Evolutionary conservation across 2,797 vertebrate genomes (phyloP).

Genomic region (Tolypeutes matacus): DNA sequence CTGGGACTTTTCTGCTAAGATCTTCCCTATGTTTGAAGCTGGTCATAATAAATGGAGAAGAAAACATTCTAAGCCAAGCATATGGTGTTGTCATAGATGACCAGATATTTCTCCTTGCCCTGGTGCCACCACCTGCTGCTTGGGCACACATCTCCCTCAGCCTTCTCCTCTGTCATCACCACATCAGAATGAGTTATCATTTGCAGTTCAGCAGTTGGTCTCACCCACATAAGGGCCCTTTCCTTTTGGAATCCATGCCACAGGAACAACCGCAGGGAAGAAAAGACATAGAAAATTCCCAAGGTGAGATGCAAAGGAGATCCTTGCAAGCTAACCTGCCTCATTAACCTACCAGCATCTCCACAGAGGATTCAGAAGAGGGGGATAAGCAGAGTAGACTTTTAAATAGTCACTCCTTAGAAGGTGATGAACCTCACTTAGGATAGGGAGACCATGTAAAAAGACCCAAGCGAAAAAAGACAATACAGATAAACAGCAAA

Average conservation of each 20-base stretch:
- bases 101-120: constrained; percentile 55
- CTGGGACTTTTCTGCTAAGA: constrained; percentile 28
- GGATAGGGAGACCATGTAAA: background rate
- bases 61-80: background rate
- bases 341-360: background rate
- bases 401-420: background rate
- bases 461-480: background rate
- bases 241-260: background rate
- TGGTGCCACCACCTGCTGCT: constrained; percentile 6
- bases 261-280: background rate
- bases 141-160: background rate
- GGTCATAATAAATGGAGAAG: constrained; percentile 14
- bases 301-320: background rate
- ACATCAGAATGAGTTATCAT: constrained; percentile 62
- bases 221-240: background rate
- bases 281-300: background rate
- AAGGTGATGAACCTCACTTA: background rate
- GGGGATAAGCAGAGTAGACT: background rate
- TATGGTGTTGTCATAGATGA: constrained; percentile 42
- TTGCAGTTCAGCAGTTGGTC: constrained; percentile 33
- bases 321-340: background rate
- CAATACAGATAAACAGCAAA: background rate
- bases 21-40: constrained; percentile 44
- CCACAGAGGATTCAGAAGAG: background rate
- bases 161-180: constrained; percentile 60